Percentiles rank a stretch among this genome's conserved stretches.
Conservation (phyloP, 2,888 invertebrate genomes). For the Erebia ligea region DNA sequence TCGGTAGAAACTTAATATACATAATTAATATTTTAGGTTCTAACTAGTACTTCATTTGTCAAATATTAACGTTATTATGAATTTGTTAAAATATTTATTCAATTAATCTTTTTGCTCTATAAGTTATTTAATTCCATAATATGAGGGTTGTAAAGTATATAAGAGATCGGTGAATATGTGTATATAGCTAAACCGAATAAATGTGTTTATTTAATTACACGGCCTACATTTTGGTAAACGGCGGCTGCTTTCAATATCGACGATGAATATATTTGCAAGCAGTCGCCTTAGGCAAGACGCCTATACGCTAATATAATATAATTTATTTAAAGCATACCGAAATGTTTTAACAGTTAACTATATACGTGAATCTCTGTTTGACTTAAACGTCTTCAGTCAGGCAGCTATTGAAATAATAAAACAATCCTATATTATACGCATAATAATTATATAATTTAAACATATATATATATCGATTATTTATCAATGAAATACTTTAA, state of each 20-base stretch:
- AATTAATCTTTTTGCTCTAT: constrained; percentile 62
- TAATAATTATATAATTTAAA: constrained; percentile 31
- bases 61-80: constrained; percentile 67
- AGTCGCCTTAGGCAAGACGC: constrained; percentile 31
- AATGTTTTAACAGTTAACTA: constrained; percentile 1
- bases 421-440: too few relatives aligned
- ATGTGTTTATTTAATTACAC: constrained; percentile 64
- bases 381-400: constrained; percentile 61
- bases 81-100: constrained; percentile 72
- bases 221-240: constrained; percentile 67
- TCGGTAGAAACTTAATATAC: constrained; percentile 72
- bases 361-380: constrained; percentile 27
- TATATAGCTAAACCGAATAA: constrained; percentile 68
- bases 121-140: constrained; percentile 72
- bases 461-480: constrained; percentile 16
- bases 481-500: constrained; percentile 38
- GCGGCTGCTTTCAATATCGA: constrained; percentile 45
- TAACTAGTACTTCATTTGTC: constrained; percentile 71
- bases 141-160: constrained; percentile 72
- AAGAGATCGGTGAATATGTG: constrained; percentile 65
- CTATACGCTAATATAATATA: neutral
- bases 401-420: constrained; percentile 64
- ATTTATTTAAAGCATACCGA: neutral
- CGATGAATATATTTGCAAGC: constrained; percentile 27
- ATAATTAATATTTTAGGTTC: constrained; percentile 75